phyloP scores from a whole-genome alignment of 2,113 vertebrate species.

The Anhinga rufa region DNA sequence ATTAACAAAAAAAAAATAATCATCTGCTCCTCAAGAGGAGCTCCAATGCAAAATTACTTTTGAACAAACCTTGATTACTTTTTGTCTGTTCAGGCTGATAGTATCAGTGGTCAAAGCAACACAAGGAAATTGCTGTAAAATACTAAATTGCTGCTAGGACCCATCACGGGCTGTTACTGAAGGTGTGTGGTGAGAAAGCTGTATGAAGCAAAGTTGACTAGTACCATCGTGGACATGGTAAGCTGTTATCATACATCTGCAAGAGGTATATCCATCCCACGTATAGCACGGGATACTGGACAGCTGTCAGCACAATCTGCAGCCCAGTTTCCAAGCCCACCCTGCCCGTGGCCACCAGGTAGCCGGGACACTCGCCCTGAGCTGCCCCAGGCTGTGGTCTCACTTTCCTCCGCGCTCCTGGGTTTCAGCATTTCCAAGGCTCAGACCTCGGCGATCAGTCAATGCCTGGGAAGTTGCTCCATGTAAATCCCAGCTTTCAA shows the following conservation, averaged over 20 bases:
- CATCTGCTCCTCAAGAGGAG: neutral
- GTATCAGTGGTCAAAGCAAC: neutral
- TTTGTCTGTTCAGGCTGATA: neutral
- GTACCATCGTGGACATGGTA: accelerated
- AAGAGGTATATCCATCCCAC: neutral
- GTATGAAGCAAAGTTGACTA: neutral
- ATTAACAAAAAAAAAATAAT: neutral
- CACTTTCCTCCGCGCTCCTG: neutral
- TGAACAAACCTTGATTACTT: neutral
- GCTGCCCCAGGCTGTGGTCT: neutral
- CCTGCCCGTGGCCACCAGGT: neutral
- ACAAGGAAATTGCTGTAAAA: neutral
- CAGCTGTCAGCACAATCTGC: neutral
- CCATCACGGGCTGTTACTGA: neutral
- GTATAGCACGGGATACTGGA: accelerated
- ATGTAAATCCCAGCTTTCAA: neutral
- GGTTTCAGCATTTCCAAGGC: neutral
- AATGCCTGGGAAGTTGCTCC: neutral
- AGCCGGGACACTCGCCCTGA: neutral
- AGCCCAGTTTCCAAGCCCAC: neutral
- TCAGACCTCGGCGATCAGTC: neutral
- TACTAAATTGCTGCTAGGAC: neutral
- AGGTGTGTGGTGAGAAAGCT: neutral
- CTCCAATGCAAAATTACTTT: neutral
- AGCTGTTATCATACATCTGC: neutral